Evolutionary conservation across 1,140 invertebrate species (phyloP).

Genomic region (Venustaconcha ellipsiformis): DNA sequence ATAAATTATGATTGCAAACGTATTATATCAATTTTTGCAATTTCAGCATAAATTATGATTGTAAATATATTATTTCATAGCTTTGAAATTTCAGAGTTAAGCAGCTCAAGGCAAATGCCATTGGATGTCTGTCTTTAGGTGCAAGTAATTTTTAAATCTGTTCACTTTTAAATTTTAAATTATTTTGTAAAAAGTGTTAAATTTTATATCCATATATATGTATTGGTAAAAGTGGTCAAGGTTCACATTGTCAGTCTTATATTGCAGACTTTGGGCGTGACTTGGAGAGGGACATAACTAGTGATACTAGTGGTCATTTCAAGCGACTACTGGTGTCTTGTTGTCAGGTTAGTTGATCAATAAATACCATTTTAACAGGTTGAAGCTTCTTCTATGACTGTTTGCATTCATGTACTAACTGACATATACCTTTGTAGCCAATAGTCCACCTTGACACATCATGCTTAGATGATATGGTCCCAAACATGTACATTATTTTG

Average conservation of each 20-base stretch:
- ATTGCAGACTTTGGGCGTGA: slow-evolving; percentile 53
- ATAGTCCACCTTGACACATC: background rate
- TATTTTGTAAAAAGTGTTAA: background rate
- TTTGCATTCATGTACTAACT: background rate
- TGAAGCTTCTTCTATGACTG: background rate
- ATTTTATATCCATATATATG: too few species aligned
- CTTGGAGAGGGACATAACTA: slow-evolving; percentile 62
- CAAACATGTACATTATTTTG: too few species aligned
- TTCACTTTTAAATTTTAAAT: background rate
- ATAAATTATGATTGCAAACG: too few species aligned
- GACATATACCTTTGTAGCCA: background rate
- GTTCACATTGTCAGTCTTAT: background rate
- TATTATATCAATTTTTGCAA: too few species aligned
- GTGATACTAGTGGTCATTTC: slow-evolving; percentile 66
- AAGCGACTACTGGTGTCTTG: slow-evolving; percentile 63
- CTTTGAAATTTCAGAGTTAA: too few species aligned
- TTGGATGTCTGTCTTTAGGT: background rate
- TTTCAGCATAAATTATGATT: too few species aligned
- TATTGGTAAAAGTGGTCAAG: too few species aligned
- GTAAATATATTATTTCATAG: too few species aligned
- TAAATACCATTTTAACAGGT: background rate
- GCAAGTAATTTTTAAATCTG: background rate
- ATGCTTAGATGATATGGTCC: too few species aligned
- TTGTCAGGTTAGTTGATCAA: slow-evolving; percentile 47
- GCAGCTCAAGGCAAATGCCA: too few species aligned